phyloP scores from a whole-genome alignment of 1,140 invertebrate species.

The Dryas iulia region DNA sequence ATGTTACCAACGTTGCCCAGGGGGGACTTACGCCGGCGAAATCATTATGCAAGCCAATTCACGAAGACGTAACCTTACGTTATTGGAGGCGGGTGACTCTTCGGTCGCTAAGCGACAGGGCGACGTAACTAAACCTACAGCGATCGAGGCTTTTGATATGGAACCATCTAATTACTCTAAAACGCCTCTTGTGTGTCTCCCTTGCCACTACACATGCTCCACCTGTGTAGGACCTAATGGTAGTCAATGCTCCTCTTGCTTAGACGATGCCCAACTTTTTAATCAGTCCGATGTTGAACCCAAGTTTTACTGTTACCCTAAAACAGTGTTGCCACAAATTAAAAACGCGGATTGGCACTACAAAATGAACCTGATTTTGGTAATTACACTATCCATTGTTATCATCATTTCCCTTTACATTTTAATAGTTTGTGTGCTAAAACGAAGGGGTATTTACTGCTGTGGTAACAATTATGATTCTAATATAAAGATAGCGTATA shows the following conservation, averaged over 20 bases:
- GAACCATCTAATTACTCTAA: slow-evolving; percentile 47
- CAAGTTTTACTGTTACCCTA: slow-evolving; percentile 67
- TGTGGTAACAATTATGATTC: slow-evolving; percentile 53
- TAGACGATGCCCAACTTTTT: slow-evolving; percentile 62
- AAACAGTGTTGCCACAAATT: slow-evolving; percentile 58
- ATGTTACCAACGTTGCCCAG: slow-evolving; percentile 66
- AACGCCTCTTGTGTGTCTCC: slow-evolving; percentile 57
- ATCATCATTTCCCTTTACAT: slow-evolving; percentile 47
- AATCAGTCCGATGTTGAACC: slow-evolving; percentile 54
- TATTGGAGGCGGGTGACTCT: slow-evolving; percentile 41
- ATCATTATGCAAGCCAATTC: slow-evolving; percentile 60
- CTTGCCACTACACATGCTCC: slow-evolving; percentile 71
- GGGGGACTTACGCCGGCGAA: slow-evolving; percentile 67
- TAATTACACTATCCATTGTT: slow-evolving; percentile 45
- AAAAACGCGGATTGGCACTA: slow-evolving; percentile 59
- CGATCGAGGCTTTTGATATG: slow-evolving; percentile 66
- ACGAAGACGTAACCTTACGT: slow-evolving; percentile 66
- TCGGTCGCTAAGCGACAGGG: slow-evolving; percentile 47
- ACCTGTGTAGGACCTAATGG: slow-evolving; percentile 62
- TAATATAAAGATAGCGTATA: slow-evolving; percentile 63
- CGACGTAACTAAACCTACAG: slow-evolving; percentile 33
- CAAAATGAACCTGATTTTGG: slow-evolving; percentile 53
- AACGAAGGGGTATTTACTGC: slow-evolving; percentile 40
- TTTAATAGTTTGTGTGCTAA: slow-evolving; percentile 47
- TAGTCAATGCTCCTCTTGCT: slow-evolving; percentile 63